Evolutionary conservation across 2,113 vertebrate genomes (phyloP).

Genomic region (Pelobates fuscus): DNA sequence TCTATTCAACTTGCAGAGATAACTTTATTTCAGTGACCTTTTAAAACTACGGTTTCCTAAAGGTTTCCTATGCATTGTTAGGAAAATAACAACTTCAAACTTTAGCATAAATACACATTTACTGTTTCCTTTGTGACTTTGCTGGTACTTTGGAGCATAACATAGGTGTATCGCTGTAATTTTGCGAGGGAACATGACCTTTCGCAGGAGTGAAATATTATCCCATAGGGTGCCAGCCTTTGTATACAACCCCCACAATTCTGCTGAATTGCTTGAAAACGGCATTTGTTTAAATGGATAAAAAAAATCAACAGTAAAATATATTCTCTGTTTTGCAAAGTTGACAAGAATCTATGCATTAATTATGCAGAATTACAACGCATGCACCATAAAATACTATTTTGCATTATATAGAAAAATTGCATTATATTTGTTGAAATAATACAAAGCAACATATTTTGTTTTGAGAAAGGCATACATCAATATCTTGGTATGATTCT

Average conservation of each 20-base stretch:
- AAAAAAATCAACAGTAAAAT: conserved; percentile 13
- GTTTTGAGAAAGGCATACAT: neutral
- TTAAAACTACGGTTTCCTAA: neutral
- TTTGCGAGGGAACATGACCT: conserved; percentile 21
- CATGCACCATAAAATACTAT: neutral
- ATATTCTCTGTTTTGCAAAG: conserved; percentile 27
- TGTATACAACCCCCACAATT: conserved; percentile 20
- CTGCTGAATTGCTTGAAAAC: conserved; percentile 47
- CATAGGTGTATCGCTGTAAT: conserved; percentile 54
- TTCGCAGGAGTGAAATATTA: conserved; percentile 30
- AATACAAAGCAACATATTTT: neutral
- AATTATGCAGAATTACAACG: conserved; percentile 35
- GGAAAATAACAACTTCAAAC: conserved; percentile 6
- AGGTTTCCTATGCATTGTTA: neutral
- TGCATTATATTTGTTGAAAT: conserved; percentile 1
- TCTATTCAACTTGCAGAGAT: neutral
- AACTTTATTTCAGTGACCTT: neutral
- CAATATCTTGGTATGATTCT: neutral
- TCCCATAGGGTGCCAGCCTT: conserved; percentile 31
- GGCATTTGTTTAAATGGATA: conserved; percentile 12
- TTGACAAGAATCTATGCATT: conserved; percentile 36
- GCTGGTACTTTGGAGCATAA: conserved; percentile 47
- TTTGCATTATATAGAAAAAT: neutral
- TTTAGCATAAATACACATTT: conserved; percentile 22
- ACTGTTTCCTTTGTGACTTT: conserved; percentile 29